These are phyloP conservation scores for Hemistola chrysoprasaria DNA, from an alignment of 2,888 invertebrate species.

Conservation along the genomic window DNA sequence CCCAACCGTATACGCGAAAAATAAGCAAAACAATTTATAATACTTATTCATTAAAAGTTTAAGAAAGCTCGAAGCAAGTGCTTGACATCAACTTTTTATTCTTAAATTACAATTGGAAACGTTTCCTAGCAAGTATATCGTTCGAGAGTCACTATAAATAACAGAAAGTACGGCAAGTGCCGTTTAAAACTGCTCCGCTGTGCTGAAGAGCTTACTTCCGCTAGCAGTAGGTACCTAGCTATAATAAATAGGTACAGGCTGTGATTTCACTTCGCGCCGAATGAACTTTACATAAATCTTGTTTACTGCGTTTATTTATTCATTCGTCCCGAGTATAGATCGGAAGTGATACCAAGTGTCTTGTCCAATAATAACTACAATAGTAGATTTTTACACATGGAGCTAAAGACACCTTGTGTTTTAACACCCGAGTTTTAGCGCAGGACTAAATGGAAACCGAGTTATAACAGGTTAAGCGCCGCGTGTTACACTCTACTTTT, in stretches of 20 bases:
- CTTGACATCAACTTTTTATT: conserved; percentile 16
- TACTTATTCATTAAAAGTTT: neutral
- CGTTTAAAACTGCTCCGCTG: conserved; percentile 45
- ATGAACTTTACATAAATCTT: conserved; percentile 34
- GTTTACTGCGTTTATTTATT: conserved; percentile 17
- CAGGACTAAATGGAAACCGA: too few relatives aligned
- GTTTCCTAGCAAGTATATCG: conserved; percentile 34
- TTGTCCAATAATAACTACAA: too few relatives aligned
- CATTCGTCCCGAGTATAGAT: neutral
- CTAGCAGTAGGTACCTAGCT: conserved; percentile 39
- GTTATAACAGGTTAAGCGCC: too few relatives aligned
- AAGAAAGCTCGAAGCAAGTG: neutral
- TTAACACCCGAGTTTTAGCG: too few relatives aligned
- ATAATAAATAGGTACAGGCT: conserved; percentile 54
- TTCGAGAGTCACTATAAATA: conserved; percentile 41
- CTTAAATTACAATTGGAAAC: conserved; percentile 24
- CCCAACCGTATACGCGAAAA: too few relatives aligned
- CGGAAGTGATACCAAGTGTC: too few relatives aligned
- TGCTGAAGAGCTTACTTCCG: conserved; percentile 53
- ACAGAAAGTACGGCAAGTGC: conserved; percentile 41
- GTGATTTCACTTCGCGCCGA: conserved; percentile 42
- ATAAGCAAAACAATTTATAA: too few relatives aligned
- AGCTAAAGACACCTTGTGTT: too few relatives aligned
- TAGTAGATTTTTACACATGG: too few relatives aligned
- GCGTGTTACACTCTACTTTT: too few relatives aligned